phyloP scores from a whole-genome alignment of 2,888 invertebrate genomes.

The Anodontia alba region DNA sequence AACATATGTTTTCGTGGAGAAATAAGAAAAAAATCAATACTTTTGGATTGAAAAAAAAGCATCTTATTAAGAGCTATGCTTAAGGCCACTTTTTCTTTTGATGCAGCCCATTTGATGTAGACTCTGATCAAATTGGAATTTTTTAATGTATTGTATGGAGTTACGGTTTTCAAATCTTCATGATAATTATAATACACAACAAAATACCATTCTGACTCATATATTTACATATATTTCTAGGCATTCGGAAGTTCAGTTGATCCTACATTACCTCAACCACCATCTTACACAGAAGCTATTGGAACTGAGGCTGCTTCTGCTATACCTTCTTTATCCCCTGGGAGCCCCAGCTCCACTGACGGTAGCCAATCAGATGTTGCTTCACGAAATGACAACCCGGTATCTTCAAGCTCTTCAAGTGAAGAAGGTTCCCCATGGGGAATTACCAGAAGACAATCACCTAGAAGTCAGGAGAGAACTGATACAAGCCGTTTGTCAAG shows the following conservation, averaged over 20 bases:
- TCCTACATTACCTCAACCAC: conserved; percentile 51
- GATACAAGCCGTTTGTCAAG: conserved; percentile 41
- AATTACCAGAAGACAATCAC: conserved; percentile 43
- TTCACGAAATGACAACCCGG: background rate
- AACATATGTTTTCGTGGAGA: too few relatives aligned
- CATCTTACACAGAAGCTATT: conserved; percentile 49
- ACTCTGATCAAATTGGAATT: too few relatives aligned
- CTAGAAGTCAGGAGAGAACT: conserved; percentile 21
- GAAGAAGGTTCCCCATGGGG: conserved; percentile 40
- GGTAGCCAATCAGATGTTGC: conserved; percentile 40
- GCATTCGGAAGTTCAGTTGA: conserved; percentile 57
- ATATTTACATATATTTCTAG: conserved; percentile 37
- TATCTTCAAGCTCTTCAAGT: conserved; percentile 48
- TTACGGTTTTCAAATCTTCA: too few relatives aligned
- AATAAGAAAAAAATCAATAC: too few relatives aligned
- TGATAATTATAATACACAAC: too few relatives aligned
- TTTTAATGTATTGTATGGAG: too few relatives aligned
- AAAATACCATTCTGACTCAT: too few relatives aligned
- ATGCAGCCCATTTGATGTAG: too few relatives aligned
- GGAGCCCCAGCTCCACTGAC: conserved; percentile 55
- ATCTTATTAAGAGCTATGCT: too few relatives aligned
- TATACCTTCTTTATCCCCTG: conserved; percentile 21
- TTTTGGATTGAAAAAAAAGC: too few relatives aligned
- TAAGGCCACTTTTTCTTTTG: too few relatives aligned
- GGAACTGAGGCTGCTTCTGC: background rate